A percentile compares a stretch with the other conserved stretches of the same genome.
phyloP scores from a whole-genome alignment of 2,113 vertebrate species.

The Paralichthys olivaceus region DNA sequence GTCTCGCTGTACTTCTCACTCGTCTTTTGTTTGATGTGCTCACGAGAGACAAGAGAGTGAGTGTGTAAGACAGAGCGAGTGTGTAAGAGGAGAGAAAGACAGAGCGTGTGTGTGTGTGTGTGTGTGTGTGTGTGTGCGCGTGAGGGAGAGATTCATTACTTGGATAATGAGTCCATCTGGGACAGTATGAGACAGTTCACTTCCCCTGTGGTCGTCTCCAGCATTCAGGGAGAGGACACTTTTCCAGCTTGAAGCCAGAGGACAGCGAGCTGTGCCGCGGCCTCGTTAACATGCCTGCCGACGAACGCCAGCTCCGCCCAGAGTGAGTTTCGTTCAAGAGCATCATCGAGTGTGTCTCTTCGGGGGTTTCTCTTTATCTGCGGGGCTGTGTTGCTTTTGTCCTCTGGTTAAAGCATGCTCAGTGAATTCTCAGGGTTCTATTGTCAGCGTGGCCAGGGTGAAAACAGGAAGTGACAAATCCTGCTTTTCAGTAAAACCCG shows the following conservation, averaged over 20 bases:
- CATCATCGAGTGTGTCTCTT: constrained; percentile 11
- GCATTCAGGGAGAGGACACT: constrained; percentile 56
- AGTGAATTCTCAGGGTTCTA: constrained; percentile 2
- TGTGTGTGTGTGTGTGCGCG: neutral
- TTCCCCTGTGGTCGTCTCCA: constrained; percentile 60
- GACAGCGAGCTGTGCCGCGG: constrained; percentile 22
- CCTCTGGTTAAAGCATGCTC: neutral
- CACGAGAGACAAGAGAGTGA: constrained; percentile 38
- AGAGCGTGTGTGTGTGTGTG: neutral
- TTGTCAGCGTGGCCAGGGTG: neutral
- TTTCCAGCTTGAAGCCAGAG: constrained; percentile 44
- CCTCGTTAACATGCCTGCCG: constrained; percentile 43
- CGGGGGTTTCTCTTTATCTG: constrained; percentile 28
- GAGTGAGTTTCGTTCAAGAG: constrained; percentile 13
- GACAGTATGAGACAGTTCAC: constrained; percentile 70
- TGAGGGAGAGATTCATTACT: constrained; percentile 56
- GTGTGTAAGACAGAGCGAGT: neutral
- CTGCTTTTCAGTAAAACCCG: constrained; percentile 6
- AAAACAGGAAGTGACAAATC: constrained; percentile 56
- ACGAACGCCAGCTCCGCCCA: neutral
- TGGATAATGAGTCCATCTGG: constrained; percentile 75
- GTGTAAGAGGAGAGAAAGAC: constrained; percentile 1
- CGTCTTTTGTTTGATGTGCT: constrained; percentile 64
- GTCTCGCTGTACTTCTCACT: neutral
- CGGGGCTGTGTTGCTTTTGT: constrained; percentile 29